Base-by-base conservation (phyloP, 2,113 vertebrate species). In the Neomonachus schauinslandi region DNA sequence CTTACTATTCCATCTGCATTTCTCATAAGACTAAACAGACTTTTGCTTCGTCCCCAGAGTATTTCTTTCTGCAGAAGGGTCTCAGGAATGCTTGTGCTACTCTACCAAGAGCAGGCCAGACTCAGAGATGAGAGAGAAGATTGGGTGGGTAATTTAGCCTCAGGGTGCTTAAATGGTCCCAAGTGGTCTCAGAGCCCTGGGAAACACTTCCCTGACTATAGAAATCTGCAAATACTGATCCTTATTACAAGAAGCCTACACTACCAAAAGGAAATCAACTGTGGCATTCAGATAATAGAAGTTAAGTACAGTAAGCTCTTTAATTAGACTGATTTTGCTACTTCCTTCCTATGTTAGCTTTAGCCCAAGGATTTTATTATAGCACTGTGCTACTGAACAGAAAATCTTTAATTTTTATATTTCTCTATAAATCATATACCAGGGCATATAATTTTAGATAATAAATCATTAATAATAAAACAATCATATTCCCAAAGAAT, bases 321-420 rank as follows among this genome's bases (percentile, higher is more conserved):
- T 33, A 42, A 84, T 59, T 67, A 88, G 65, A 67, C 12, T 57
- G 84, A 81, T 59, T 88, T 65, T 71, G 4, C 26, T 51, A 31
- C 16, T 84, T 86, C 42, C 51, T 16, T 59, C 21, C n/a, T 77
- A 61, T n/a, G 4, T n/a, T 80, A 80, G 33, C 1, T 82, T 87
- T 91, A 91, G 89, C 55, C 12, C 33, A 28, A 39, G 6, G 24
- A 39, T 88, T 92, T 86, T 63, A 94, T 76, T 87, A 31, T 86
- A 94, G 16, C n/a, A 36, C 12, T 82, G 36, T 87, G 36, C 18
- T 49, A 53, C 51, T 89, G 83, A 63, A 94, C 36, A 81, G 16
- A 9, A 91, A 79, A 69, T 71, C 18, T 81, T 81, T 77, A 95
- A 69, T 86, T 89, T 92, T 94, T 89, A n/a, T 95, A 76, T 65